A percentile compares a stretch with the other conserved stretches of the same genome.
phyloP scores from a whole-genome alignment of 2,797 vertebrate genomes.

The Chelmon rostratus region DNA sequence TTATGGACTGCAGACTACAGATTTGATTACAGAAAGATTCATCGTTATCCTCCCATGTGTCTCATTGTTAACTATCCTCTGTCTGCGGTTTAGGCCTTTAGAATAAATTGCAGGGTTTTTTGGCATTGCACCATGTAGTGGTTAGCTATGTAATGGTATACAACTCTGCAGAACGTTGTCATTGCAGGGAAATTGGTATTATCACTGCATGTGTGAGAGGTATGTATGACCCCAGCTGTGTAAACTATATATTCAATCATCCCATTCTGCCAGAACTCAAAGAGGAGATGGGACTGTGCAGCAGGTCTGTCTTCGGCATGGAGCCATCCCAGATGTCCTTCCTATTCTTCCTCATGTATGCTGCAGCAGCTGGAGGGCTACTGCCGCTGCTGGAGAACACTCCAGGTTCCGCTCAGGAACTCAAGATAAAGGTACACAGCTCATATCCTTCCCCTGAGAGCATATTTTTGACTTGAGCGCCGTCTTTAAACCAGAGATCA shows the following conservation, averaged over 20 bases:
- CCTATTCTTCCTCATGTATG: conserved; percentile 84
- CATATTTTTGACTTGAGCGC: conserved; percentile 20
- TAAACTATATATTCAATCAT: conserved; percentile 20
- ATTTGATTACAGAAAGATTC: conserved; percentile 8
- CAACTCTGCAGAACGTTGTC: conserved; percentile 8
- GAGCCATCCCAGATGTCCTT: conserved; percentile 86
- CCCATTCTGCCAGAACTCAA: conserved; percentile 69
- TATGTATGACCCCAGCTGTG: no score
- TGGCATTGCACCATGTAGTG: not conserved
- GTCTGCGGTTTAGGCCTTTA: not conserved
- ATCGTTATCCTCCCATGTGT: conserved; percentile 12
- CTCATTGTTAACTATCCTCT: not conserved
- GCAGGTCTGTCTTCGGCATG: conserved; percentile 79
- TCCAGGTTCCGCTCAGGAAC: conserved; percentile 81
- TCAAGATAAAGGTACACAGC: conserved; percentile 81
- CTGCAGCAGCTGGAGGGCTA: conserved; percentile 80
- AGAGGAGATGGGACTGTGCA: conserved; percentile 74
- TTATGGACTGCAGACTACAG: conserved; percentile 12
- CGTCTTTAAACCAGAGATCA: conserved; percentile 1
- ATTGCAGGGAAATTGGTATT: conserved; percentile 13
- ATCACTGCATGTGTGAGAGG: conserved; percentile 19
- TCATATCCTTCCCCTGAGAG: conserved; percentile 7
- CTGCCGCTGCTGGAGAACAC: conserved; percentile 78
- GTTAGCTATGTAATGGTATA: not conserved
- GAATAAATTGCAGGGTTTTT: not conserved